Percentiles rank a stretch among this genome's conserved stretches.
phyloP scores from a whole-genome alignment of 2,888 invertebrate genomes.

The Deroplatys truncata region DNA sequence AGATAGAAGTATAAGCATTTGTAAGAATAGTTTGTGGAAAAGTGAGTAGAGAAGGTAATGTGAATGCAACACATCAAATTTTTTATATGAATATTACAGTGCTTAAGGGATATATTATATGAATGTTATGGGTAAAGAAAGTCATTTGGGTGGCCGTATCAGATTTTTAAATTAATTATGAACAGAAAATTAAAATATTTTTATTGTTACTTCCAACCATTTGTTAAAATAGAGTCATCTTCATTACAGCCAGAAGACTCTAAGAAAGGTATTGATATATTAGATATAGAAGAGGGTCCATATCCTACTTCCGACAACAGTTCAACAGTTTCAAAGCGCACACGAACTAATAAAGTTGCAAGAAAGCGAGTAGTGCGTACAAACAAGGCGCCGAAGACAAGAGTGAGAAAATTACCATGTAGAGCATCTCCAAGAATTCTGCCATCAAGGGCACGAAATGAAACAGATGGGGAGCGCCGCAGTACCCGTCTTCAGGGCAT shows the following conservation, averaged over 20 bases:
- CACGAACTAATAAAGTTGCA: not conserved
- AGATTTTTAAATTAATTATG: no score
- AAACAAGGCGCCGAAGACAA: not conserved
- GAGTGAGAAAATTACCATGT: not conserved
- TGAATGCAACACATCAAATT: no score
- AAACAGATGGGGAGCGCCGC: not conserved
- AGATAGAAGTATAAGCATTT: no score
- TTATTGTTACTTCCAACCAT: not conserved
- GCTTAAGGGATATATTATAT: no score
- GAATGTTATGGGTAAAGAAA: no score
- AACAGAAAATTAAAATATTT: not conserved
- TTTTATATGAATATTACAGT: no score
- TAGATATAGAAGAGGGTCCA: constrained; percentile 22
- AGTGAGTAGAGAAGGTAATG: no score
- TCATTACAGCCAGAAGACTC: constrained; percentile 15
- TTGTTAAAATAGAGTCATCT: not conserved
- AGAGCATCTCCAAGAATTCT: not conserved
- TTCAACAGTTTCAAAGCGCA: not conserved
- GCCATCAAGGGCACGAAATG: not conserved
- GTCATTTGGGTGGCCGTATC: no score
- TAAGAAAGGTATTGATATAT: constrained; percentile 23
- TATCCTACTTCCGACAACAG: constrained; percentile 22
- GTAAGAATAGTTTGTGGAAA: no score
- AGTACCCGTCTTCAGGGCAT: constrained; percentile 24
- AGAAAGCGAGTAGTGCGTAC: not conserved